Evolutionary conservation across 2,113 vertebrate species (phyloP).

Genomic region (Bostrychus sinensis): DNA sequence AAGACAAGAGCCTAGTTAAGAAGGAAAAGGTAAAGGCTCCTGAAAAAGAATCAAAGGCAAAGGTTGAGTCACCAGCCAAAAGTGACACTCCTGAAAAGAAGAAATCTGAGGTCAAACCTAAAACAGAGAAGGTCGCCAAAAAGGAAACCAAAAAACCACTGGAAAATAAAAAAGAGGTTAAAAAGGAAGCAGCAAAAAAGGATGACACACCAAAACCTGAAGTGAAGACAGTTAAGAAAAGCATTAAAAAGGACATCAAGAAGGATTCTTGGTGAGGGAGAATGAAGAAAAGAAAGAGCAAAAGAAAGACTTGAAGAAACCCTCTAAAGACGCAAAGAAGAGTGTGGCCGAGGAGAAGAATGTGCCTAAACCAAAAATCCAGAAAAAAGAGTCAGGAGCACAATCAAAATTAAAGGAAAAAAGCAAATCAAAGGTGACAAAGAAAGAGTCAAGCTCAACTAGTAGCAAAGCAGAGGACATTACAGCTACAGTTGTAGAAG

Average conservation of each 20-base stretch:
- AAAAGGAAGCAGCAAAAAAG: conserved; percentile 75
- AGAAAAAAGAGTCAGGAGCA: conserved; percentile 85
- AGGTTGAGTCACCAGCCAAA: conserved; percentile 80
- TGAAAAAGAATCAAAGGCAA: conserved; percentile 83
- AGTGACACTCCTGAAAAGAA: conserved; percentile 85
- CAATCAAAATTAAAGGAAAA: conserved; percentile 88
- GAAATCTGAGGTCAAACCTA: conserved; percentile 85
- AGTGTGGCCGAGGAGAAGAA: conserved; percentile 81
- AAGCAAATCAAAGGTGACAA: conserved; percentile 83
- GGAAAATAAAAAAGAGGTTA: conserved; percentile 90
- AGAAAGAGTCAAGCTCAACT: conserved; percentile 83
- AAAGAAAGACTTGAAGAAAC: conserved; percentile 86
- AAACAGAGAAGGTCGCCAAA: conserved; percentile 81
- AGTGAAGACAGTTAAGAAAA: conserved; percentile 86
- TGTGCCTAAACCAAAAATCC: conserved; percentile 85
- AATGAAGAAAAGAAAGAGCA: conserved; percentile 88
- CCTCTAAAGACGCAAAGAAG: conserved; percentile 88
- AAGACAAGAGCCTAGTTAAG: conserved; percentile 86
- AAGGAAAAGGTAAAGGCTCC: conserved; percentile 84
- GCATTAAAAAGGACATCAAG: conserved; percentile 84
- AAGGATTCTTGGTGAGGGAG: conserved; percentile 83
- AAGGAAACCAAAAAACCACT: conserved; percentile 86
- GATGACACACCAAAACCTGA: conserved; percentile 84
- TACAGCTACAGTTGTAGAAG: conserved; percentile 46
- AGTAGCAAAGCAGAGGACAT: conserved; percentile 52